Percentiles rank a stretch among this genome's conserved stretches.
These are phyloP conservation scores for Halichondria panicea DNA, from an alignment of 37 sponge, comb jelly and placozoan species.

Conservation along the genomic window DNA sequence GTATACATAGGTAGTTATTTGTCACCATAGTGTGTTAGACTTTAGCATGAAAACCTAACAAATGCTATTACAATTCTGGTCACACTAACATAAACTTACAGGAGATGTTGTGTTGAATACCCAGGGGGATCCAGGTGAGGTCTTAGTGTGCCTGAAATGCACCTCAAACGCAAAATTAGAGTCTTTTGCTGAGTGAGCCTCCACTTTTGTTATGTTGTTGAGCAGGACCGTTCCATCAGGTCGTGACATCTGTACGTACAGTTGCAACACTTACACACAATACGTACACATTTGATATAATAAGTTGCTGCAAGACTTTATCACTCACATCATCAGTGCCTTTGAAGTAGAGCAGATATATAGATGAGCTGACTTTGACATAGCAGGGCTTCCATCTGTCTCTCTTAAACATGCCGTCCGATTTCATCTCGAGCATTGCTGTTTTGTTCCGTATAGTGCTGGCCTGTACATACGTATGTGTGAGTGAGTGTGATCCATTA, in stretches of 20 bases:
- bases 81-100: conserved; percentile 14
- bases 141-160: conserved; percentile 29
- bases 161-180: conserved; percentile 43
- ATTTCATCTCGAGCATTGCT: conserved; percentile 20
- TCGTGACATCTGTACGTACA: conserved; percentile 2
- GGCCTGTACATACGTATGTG: neutral
- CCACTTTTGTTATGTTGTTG: conserved; percentile 18
- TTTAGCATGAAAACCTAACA: no score
- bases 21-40: no score
- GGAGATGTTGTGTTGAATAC: conserved; percentile 21
- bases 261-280: neutral
- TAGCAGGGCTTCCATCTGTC: conserved; percentile 45
- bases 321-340: conserved; percentile 27
- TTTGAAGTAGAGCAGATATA: conserved; percentile 63
- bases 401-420: conserved; percentile 7
- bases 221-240: conserved; percentile 38
- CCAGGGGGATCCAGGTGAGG: conserved; percentile 71
- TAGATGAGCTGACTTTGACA: conserved; percentile 43
- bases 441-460: conserved; percentile 5
- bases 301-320: neutral
- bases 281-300: neutral
- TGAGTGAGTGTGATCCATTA: neutral
- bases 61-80: neutral
- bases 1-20: neutral
- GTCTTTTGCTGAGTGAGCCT: neutral